Percentiles rank a stretch among this genome's conserved stretches.
Conservation (phyloP, 2,113 vertebrate species). For the Dipodomys spectabilis region DNA sequence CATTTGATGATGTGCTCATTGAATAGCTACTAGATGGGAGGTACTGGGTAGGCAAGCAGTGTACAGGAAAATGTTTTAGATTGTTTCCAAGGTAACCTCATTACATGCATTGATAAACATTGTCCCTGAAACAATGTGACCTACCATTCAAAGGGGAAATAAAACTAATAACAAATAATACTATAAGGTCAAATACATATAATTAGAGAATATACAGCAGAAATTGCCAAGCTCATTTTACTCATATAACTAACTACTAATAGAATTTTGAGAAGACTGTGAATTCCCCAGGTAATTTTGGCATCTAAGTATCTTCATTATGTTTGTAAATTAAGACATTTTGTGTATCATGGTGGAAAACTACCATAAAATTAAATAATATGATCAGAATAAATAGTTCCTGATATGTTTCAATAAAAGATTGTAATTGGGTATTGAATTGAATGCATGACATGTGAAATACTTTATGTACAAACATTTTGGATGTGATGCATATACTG, state of each 20-base stretch:
- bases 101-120: too few relatives aligned
- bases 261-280: not conserved
- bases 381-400: not conserved
- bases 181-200: not conserved
- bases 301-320: conserved; percentile 38
- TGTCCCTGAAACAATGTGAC: not conserved
- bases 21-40: not conserved
- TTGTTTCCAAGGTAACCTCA: too few relatives aligned
- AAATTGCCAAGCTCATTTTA: not conserved
- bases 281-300: not conserved
- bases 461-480: not conserved
- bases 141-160: not conserved
- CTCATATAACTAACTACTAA: not conserved
- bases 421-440: not conserved
- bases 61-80: too few relatives aligned
- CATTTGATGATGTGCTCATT: not conserved
- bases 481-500: not conserved
- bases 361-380: not conserved
- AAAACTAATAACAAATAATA: not conserved
- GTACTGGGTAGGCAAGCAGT: not conserved
- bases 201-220: not conserved
- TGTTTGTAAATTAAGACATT: not conserved
- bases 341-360: not conserved
- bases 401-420: not conserved
- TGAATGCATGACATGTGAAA: not conserved